These are phyloP conservation scores for Tuberolachnus salignus DNA, from an alignment of 2,888 invertebrate species.

Conservation along the genomic window DNA sequence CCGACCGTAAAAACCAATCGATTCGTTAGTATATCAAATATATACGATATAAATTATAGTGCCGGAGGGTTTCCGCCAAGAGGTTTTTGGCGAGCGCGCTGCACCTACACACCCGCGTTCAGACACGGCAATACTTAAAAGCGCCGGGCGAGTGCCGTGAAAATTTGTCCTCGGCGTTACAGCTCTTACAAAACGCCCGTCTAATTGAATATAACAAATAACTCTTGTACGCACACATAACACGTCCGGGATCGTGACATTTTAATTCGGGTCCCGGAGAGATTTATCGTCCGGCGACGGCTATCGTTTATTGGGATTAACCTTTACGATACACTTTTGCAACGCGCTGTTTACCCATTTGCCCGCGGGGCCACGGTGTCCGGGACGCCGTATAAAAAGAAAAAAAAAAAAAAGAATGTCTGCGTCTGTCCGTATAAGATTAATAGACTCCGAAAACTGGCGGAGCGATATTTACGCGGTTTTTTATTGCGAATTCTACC, in stretches of 20 bases:
- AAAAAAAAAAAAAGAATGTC: too few relatives aligned
- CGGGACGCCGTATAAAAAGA: too few relatives aligned
- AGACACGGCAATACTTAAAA: neutral
- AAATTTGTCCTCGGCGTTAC: neutral
- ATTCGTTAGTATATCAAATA: too few relatives aligned
- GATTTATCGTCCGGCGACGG: slow-evolving; percentile 26
- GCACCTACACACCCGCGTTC: too few relatives aligned
- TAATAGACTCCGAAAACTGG: too few relatives aligned
- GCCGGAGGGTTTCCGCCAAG: too few relatives aligned
- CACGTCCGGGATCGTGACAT: slow-evolving; percentile 39
- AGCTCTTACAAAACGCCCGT: slow-evolving; percentile 1
- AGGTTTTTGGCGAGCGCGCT: too few relatives aligned
- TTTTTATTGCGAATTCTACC: too few relatives aligned
- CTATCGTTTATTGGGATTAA: slow-evolving; percentile 19
- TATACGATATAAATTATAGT: too few relatives aligned
- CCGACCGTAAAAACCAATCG: too few relatives aligned
- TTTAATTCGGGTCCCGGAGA: slow-evolving; percentile 42
- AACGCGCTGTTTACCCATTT: neutral
- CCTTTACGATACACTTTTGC: neutral
- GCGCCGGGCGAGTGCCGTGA: neutral
- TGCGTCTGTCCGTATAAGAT: too few relatives aligned
- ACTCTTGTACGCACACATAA: slow-evolving; percentile 1
- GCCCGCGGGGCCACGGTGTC: neutral
- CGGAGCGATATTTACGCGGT: too few relatives aligned
- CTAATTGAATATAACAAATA: slow-evolving; percentile 49